Evolutionary conservation across 2,888 invertebrate genomes (phyloP).

Genomic region (Leptura quadrifasciata): DNA sequence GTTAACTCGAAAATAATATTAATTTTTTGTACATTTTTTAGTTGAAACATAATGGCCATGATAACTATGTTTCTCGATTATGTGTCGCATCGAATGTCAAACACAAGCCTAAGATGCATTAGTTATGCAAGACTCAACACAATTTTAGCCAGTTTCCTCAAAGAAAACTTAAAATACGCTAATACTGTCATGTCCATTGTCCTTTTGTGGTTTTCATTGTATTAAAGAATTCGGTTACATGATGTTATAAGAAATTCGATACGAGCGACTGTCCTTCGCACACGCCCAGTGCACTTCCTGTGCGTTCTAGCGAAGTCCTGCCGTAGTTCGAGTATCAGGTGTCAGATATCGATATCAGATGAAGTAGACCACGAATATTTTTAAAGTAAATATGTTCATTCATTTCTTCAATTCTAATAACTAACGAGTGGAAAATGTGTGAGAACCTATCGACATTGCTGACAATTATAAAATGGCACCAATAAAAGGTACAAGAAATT

Average conservation of each 20-base stretch:
- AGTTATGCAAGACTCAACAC: slow-evolving; percentile 31
- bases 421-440: not conserved
- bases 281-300: slow-evolving; percentile 60
- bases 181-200: slow-evolving; percentile 43
- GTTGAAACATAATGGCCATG: not conserved
- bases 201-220: slow-evolving; percentile 43
- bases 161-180: slow-evolving; percentile 39
- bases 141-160: slow-evolving; percentile 16
- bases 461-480: not conserved
- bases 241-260: slow-evolving; percentile 42
- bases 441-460: not conserved
- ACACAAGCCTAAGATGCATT: not conserved
- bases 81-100: not conserved
- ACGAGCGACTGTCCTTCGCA: slow-evolving; percentile 49
- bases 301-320: slow-evolving; percentile 46
- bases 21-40: not conserved
- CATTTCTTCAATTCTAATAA: slow-evolving; percentile 28
- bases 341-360: slow-evolving; percentile 39
- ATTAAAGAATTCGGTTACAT: slow-evolving; percentile 44
- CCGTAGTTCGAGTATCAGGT: slow-evolving; percentile 36
- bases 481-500: too few relatives aligned
- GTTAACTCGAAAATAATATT: not conserved
- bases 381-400: slow-evolving; percentile 33
- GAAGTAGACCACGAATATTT: slow-evolving; percentile 40
- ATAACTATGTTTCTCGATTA: not conserved